Evolutionary conservation across 2,113 vertebrate species (phyloP).

Genomic region (Balaenoptera acutorostrata): DNA sequence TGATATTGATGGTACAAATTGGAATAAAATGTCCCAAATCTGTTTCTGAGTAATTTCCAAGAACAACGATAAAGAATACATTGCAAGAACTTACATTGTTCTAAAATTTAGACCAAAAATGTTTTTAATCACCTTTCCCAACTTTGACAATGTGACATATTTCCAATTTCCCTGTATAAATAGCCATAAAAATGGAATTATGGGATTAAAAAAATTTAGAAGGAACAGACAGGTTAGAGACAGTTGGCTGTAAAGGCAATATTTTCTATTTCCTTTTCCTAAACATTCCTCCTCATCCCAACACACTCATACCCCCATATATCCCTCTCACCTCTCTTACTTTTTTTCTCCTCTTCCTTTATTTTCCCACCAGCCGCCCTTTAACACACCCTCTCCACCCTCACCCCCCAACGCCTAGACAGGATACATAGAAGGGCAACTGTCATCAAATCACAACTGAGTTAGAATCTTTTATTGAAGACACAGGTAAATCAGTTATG

Average conservation of each 20-base stretch:
- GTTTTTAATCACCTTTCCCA: neutral
- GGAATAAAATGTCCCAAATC: neutral
- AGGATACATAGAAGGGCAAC: neutral
- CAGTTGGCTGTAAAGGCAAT: neutral
- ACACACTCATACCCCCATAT: accelerated
- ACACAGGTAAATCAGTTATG: neutral
- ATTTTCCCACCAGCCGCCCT: neutral
- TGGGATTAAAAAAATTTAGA: neutral
- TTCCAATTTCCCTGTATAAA: neutral
- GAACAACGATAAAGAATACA: neutral
- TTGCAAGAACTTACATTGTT: neutral
- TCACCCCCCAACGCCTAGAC: too few relatives aligned
- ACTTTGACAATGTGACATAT: neutral
- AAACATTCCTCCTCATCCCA: neutral
- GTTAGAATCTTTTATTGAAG: neutral
- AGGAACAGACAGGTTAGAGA: neutral
- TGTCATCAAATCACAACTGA: neutral
- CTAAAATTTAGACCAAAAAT: neutral
- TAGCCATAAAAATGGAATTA: neutral
- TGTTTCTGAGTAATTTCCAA: neutral
- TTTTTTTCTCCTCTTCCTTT: neutral
- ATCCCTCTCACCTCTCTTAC: neutral
- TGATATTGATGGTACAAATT: neutral
- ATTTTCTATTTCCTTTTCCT: neutral
- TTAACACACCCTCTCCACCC: neutral